Base-by-base conservation (phyloP, 2,113 vertebrate genomes). In the Craseonycteris thonglongyai region DNA sequence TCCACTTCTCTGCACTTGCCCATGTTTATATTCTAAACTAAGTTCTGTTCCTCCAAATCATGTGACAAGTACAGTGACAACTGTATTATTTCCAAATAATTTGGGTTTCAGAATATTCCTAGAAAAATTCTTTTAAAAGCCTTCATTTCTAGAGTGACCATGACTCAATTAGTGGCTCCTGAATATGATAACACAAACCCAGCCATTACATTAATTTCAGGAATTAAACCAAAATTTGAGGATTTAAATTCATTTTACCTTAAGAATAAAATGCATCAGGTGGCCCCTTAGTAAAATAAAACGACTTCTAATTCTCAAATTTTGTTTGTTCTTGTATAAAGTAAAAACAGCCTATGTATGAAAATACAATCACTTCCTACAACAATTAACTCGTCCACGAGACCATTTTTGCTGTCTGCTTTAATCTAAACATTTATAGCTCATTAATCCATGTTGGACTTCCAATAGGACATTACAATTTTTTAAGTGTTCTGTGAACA, bases 161-260 rank as follows among this genome's bases (percentile, higher is more conserved):
- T 75, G 40, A 49, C 47, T 28, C n/a, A 63, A 51, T 65, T 30
- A 65, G 83, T 63, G 69, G 4, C 16, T 78, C 63, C 61, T 83
- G n/a, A 78, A 45, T 45, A n/a, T 30, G 24, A 33, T 56, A 65
- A 61, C 18, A 33, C 24, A 88, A 75, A 47, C 28, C 54, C 2
- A 1, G 47, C 45, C 51, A 51, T 59, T 51, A 28, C 30, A 35
- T 28, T 63, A 42, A 54, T 88, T 82, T 56, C 14, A 54, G 59
- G 10, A 82, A 79, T 76, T 90, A 76, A 85, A 85, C 71, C 4
- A 83, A 83, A 88, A 85, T 65, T 59, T 58, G 30, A 93, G 49
- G 28, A 79, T 88, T 95, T 93, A 71, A 83, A 95, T 74, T 33
- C 21, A 65, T 71, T 93, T 76, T 63, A 51, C 30, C 18, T 93